These are phyloP conservation scores for Aphaenogaster ashmeadi DNA, from an alignment of 1,140 invertebrate species.

Conservation along the genomic window DNA sequence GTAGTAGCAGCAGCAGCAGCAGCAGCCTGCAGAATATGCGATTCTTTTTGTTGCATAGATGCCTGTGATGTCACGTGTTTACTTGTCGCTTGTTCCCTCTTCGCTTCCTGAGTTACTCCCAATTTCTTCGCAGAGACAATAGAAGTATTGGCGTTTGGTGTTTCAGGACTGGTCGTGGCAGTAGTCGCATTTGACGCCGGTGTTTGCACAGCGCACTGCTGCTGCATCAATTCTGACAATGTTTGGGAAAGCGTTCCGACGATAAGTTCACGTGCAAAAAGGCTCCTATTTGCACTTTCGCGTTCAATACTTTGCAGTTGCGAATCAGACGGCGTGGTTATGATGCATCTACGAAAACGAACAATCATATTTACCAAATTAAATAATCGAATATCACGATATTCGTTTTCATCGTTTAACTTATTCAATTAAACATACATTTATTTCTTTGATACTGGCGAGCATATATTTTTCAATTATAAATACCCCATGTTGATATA, in stretches of 20 bases:
- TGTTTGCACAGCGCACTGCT: slow-evolving; percentile 79
- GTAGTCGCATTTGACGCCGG: slow-evolving; percentile 80
- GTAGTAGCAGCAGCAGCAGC: slow-evolving; percentile 57
- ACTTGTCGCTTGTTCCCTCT: slow-evolving; percentile 79
- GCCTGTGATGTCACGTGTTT: slow-evolving; percentile 77
- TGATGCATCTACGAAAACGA: slow-evolving; percentile 87
- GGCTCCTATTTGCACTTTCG: slow-evolving; percentile 89
- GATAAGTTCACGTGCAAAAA: slow-evolving; percentile 91
- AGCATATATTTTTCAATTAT: slow-evolving; percentile 18
- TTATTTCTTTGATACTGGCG: neutral
- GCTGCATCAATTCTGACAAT: slow-evolving; percentile 83
- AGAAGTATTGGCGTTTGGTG: slow-evolving; percentile 77
- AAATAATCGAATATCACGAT: neutral
- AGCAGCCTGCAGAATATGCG: slow-evolving; percentile 75
- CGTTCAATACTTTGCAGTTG: slow-evolving; percentile 88
- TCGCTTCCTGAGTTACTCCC: slow-evolving; percentile 80
- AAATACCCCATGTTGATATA: neutral
- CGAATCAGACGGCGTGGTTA: slow-evolving; percentile 88
- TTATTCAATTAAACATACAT: neutral
- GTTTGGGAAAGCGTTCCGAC: slow-evolving; percentile 89
- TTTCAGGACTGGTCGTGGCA: slow-evolving; percentile 83
- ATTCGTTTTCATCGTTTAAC: neutral
- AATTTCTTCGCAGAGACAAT: slow-evolving; percentile 79
- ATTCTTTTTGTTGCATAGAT: slow-evolving; percentile 69
- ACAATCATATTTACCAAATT: slow-evolving; percentile 31